Conservation (phyloP, 2,797 vertebrate species). For the Rhinophrynus dorsalis region DNA sequence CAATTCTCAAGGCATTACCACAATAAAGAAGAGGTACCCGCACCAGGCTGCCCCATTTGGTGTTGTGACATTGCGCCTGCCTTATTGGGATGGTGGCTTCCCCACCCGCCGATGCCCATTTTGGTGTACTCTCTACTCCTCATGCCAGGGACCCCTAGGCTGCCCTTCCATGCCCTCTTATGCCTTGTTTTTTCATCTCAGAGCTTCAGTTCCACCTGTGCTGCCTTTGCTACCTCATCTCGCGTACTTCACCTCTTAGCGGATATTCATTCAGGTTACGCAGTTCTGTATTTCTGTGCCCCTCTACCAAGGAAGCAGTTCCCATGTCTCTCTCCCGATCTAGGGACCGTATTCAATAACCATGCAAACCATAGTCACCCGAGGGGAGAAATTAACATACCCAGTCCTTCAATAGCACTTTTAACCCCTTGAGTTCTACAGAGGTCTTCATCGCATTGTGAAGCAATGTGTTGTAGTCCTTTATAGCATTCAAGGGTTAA, state of each 20-base stretch:
- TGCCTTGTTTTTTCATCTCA: neutral
- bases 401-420: no score
- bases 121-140: conserved; percentile 16
- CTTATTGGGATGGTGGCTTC: conserved; percentile 36
- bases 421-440: no score
- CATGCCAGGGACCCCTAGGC: conserved; percentile 12
- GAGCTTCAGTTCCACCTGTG: conserved; percentile 8
- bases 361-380: no score
- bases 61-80: conserved; percentile 23
- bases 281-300: neutral
- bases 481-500: no score
- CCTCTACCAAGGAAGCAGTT: neutral
- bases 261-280: no score
- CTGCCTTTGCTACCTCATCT: conserved; percentile 32
- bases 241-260: neutral
- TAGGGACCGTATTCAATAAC: no score
- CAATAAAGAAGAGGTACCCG: conserved; percentile 71
- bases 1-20: conserved; percentile 93
- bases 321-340: no score
- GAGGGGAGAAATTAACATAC: no score
- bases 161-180: conserved; percentile 1
- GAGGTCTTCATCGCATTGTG: no score
- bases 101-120: conserved; percentile 41
- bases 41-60: conserved; percentile 9
- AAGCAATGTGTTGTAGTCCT: no score